phyloP scores from a whole-genome alignment of 2,888 invertebrate genomes.

The Eristalinus sepulchralis region DNA sequence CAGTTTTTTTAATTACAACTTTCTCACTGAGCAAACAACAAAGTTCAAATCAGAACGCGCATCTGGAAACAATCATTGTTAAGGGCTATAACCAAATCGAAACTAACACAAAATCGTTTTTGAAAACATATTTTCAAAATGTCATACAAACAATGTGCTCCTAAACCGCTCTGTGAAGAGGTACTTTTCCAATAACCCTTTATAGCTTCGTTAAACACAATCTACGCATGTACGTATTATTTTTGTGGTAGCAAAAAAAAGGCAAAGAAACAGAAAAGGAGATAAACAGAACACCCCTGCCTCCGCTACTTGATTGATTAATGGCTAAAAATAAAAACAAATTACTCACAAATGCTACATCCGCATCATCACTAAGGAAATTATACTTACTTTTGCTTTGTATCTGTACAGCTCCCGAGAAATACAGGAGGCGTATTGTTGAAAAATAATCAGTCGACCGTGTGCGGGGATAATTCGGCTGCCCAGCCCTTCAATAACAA shows the following conservation, averaged over 20 bases:
- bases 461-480: slow-evolving; percentile 17
- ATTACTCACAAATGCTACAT: slow-evolving; percentile 42
- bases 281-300: slow-evolving; percentile 51
- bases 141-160: neutral
- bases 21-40: neutral
- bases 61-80: neutral
- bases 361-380: slow-evolving; percentile 5
- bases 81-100: neutral
- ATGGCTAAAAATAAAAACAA: slow-evolving; percentile 60
- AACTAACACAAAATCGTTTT: neutral
- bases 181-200: neutral
- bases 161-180: neutral
- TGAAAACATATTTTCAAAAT: neutral
- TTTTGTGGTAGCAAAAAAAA: neutral
- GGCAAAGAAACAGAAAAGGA: slow-evolving; percentile 29
- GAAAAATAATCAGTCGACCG: slow-evolving; percentile 9
- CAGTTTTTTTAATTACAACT: neutral
- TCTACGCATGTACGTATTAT: slow-evolving; percentile 38
- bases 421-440: slow-evolving; percentile 22
- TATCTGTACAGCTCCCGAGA: slow-evolving; percentile 29
- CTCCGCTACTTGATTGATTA: slow-evolving; percentile 20
- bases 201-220: neutral
- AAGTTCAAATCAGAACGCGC: neutral
- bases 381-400: slow-evolving; percentile 36
- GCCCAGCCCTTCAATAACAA: neutral